Percentiles rank a stretch among this genome's conserved stretches.
phyloP scores from a whole-genome alignment of 1,140 invertebrate genomes.

The Phymorhynchus buccinoides region DNA sequence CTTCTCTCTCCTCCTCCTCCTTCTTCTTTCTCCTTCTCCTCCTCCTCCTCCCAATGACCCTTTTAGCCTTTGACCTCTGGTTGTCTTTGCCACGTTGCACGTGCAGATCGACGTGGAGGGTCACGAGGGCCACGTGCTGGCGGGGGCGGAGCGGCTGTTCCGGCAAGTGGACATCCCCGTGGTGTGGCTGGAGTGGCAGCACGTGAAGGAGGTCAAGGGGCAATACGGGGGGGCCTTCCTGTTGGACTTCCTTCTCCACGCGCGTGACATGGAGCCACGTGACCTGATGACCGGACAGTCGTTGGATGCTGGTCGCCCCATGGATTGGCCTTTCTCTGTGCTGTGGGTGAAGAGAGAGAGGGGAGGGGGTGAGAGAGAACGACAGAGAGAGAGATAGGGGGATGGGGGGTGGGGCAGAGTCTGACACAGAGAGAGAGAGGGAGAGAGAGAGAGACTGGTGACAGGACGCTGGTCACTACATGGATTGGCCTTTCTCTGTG shows the following conservation, averaged over 20 bases:
- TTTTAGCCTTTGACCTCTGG: no score
- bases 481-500: no score
- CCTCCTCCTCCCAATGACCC: no score
- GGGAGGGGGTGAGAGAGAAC: no score
- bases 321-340: conserved; percentile 17
- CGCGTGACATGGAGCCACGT: background rate
- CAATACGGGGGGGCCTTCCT: background rate
- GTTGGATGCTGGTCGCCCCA: background rate
- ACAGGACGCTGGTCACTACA: no score
- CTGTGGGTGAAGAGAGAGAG: conserved; percentile 25
- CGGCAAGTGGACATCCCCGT: conserved; percentile 18
- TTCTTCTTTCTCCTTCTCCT: no score
- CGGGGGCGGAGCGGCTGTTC: background rate
- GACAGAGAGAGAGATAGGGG: no score
- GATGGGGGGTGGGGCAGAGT: no score
- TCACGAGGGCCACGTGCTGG: conserved; percentile 34
- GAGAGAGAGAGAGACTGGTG: no score
- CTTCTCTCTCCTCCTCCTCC: no score
- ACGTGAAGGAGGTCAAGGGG: background rate
- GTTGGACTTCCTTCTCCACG: conserved; percentile 4
- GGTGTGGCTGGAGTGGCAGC: conserved; percentile 33
- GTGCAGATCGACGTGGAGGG: background rate
- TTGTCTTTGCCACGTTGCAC: no score
- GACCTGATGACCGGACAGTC: background rate
- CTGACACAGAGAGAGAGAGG: no score